Evolutionary conservation across 2,888 invertebrate species (phyloP).

Genomic region (Tortricodes alternella): DNA sequence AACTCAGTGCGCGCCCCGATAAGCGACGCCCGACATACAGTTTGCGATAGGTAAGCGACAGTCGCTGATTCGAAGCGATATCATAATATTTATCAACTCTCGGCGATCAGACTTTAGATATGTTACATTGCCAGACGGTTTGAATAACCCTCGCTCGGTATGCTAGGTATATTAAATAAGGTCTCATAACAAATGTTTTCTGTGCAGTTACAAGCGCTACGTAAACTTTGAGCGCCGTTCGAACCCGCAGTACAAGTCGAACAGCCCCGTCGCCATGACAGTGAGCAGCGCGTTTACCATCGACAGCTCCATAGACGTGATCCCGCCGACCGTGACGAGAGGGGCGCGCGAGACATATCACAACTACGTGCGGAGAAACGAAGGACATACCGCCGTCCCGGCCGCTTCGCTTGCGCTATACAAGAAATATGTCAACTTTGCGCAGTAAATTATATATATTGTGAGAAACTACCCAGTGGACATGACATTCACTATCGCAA

Average conservation of each 20-base stretch:
- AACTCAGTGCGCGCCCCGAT: no score
- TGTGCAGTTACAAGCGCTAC: constrained; percentile 80
- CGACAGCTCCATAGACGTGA: constrained; percentile 84
- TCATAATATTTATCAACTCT: no score
- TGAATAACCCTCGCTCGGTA: no score
- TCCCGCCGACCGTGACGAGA: constrained; percentile 85
- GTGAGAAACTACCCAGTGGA: no score
- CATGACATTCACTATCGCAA: no score
- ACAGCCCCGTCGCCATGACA: constrained; percentile 80
- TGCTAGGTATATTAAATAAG: no score
- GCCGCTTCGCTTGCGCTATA: constrained; percentile 52
- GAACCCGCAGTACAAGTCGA: constrained; percentile 73
- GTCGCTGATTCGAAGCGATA: no score
- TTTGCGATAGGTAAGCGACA: no score
- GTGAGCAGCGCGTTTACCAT: constrained; percentile 85
- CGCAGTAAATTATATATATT: constrained; percentile 34
- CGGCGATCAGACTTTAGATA: no score
- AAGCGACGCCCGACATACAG: no score
- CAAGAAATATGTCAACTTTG: constrained; percentile 64
- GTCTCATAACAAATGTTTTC: not conserved
- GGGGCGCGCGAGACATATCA: constrained; percentile 86
- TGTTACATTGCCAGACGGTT: no score
- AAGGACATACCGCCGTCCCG: constrained; percentile 75
- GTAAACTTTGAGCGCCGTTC: constrained; percentile 86
- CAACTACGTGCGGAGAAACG: constrained; percentile 84